These are phyloP conservation scores for Sebastes steindachneri DNA, from an alignment of 2,797 vertebrate species.

Conservation along the genomic window DNA sequence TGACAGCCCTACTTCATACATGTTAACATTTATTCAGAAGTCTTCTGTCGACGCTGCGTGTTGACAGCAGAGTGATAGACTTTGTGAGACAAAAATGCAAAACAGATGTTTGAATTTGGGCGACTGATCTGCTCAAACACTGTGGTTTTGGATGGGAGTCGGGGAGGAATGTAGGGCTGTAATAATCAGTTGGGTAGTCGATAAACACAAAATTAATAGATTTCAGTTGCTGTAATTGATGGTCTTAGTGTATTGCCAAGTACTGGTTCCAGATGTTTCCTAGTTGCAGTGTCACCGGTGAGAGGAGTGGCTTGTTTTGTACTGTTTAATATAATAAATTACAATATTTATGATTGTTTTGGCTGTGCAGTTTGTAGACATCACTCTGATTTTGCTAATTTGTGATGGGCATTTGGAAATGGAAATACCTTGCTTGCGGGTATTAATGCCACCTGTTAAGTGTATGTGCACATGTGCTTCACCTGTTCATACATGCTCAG, in stretches of 20 bases:
- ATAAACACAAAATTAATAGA: constrained; percentile 17
- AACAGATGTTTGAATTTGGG: constrained; percentile 39
- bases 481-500: not conserved
- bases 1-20: not conserved
- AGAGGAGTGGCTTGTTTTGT: not conserved
- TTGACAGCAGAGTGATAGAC: not conserved
- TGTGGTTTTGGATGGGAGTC: constrained; percentile 3
- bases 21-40: not conserved
- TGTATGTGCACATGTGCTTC: not conserved
- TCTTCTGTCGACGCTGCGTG: not conserved
- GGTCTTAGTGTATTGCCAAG: not conserved
- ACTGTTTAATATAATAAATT: not conserved
- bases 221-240: not conserved
- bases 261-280: not conserved
- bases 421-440: not conserved
- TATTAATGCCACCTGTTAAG: not conserved
- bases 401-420: not conserved
- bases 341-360: not conserved
- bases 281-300: not conserved
- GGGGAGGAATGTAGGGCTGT: not conserved
- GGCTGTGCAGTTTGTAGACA: not conserved
- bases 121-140: constrained; percentile 12
- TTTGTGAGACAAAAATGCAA: constrained; percentile 10
- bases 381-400: not conserved
- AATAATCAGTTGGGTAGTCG: not conserved